These are phyloP conservation scores for Lithodes maja DNA, from an alignment of 2,888 invertebrate species.

Conservation along the genomic window DNA sequence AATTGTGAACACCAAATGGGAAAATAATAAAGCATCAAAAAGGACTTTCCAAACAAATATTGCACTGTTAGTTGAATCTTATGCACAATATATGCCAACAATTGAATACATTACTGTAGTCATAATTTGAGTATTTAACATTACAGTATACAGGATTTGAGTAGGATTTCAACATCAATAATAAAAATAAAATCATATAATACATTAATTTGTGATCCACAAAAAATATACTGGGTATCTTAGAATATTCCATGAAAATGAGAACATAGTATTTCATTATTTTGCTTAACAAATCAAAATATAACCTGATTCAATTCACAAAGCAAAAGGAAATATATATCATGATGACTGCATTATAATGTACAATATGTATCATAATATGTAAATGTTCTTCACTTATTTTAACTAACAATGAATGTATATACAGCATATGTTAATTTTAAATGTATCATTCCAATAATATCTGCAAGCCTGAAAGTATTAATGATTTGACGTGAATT, in stretches of 20 bases:
- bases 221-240: too few relatives aligned
- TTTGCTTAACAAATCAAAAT: neutral
- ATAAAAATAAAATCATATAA: too few relatives aligned
- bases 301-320: neutral
- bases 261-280: too few relatives aligned
- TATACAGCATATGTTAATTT: neutral
- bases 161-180: too few relatives aligned
- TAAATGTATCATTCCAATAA: too few relatives aligned
- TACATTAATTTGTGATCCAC: too few relatives aligned
- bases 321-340: neutral
- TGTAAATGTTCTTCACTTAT: neutral
- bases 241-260: too few relatives aligned
- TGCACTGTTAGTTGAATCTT: slow-evolving; percentile 10
- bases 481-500: too few relatives aligned
- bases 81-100: slow-evolving; percentile 1
- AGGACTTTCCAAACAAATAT: neutral
- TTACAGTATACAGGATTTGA: too few relatives aligned
- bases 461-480: too few relatives aligned
- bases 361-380: neutral
- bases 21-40: slow-evolving; percentile 9
- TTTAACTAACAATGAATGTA: neutral
- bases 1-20: neutral
- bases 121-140: too few relatives aligned
- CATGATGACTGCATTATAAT: neutral
- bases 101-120: neutral